These are phyloP conservation scores for Drosophila paranaensis DNA, from an alignment of 2,888 invertebrate species.

Conservation along the genomic window DNA sequence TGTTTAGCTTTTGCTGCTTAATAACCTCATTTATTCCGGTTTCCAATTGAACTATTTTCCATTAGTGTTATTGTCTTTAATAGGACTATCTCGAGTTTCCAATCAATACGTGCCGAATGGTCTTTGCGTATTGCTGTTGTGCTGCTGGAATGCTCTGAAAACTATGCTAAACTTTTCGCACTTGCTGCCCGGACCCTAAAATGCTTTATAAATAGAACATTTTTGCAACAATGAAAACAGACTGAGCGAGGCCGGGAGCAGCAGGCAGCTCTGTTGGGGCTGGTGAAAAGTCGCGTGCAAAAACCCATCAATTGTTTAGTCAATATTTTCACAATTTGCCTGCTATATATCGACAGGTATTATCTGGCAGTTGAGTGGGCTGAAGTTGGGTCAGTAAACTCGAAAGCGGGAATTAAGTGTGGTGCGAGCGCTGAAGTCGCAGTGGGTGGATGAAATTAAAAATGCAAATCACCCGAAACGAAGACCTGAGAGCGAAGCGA, in stretches of 20 bases:
- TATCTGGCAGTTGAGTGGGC: slow-evolving; percentile 29
- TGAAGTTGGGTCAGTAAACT: slow-evolving; percentile 55
- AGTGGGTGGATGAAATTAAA: slow-evolving; percentile 37
- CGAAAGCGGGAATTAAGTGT: slow-evolving; percentile 31
- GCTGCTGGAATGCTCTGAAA: slow-evolving; percentile 29
- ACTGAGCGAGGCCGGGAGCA: too few species aligned
- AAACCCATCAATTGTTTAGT: slow-evolving; percentile 75
- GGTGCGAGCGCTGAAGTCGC: background rate
- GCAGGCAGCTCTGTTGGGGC: too few species aligned
- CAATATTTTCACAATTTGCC: slow-evolving; percentile 76
- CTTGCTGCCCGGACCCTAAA: slow-evolving; percentile 13
- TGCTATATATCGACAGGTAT: slow-evolving; percentile 55
- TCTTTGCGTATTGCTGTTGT: slow-evolving; percentile 25
- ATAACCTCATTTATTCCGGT: slow-evolving; percentile 2
- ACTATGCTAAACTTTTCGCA: slow-evolving; percentile 55
- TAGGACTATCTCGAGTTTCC: slow-evolving; percentile 10
- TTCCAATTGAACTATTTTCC: slow-evolving; percentile 8
- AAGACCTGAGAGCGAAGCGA: slow-evolving; percentile 49
- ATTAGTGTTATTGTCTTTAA: slow-evolving; percentile 17
- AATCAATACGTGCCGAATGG: slow-evolving; percentile 49
- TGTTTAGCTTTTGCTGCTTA: background rate
- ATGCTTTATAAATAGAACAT: slow-evolving; percentile 40
- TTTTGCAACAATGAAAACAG: slow-evolving; percentile 22
- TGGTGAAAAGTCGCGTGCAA: slow-evolving; percentile 53
- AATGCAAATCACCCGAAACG: slow-evolving; percentile 30